Percentiles rank a stretch among this genome's conserved stretches.
These are phyloP conservation scores for Hetaerina titia DNA, from an alignment of 2,888 invertebrate genomes.

Conservation along the genomic window DNA sequence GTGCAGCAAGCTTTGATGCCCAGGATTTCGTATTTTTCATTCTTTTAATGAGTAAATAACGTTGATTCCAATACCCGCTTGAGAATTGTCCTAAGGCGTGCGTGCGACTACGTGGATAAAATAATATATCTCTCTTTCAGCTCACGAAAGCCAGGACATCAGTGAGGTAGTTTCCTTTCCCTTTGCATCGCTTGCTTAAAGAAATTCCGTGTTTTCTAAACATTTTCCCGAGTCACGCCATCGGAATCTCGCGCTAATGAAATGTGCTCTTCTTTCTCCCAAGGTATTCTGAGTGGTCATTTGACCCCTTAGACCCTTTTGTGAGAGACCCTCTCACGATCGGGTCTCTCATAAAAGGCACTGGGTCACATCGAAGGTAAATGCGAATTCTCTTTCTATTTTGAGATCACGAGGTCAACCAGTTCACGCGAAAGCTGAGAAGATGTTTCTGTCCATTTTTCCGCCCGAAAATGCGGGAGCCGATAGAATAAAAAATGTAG, in stretches of 20 bases:
- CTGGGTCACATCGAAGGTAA: background rate
- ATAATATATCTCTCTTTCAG: background rate
- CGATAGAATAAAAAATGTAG: background rate
- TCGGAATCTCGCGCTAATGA: constrained; percentile 1
- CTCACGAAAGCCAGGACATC: background rate
- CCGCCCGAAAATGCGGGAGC: background rate
- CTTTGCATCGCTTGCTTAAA: background rate
- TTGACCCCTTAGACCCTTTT: background rate
- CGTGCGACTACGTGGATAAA: no score
- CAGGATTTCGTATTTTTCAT: background rate
- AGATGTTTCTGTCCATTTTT: background rate
- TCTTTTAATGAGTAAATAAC: background rate
- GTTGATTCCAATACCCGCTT: background rate
- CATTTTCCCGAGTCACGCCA: constrained; percentile 32
- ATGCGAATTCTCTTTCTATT: background rate
- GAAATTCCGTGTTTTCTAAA: background rate
- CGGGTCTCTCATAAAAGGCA: background rate
- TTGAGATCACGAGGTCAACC: background rate
- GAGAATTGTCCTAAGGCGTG: background rate
- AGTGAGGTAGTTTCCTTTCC: background rate
- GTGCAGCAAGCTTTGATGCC: background rate
- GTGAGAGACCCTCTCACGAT: background rate
- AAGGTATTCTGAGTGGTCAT: background rate
- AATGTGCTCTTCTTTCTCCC: background rate
- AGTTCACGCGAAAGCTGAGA: background rate